phyloP scores from a whole-genome alignment of 2,113 vertebrate species.

The Spea multiplicata region DNA sequence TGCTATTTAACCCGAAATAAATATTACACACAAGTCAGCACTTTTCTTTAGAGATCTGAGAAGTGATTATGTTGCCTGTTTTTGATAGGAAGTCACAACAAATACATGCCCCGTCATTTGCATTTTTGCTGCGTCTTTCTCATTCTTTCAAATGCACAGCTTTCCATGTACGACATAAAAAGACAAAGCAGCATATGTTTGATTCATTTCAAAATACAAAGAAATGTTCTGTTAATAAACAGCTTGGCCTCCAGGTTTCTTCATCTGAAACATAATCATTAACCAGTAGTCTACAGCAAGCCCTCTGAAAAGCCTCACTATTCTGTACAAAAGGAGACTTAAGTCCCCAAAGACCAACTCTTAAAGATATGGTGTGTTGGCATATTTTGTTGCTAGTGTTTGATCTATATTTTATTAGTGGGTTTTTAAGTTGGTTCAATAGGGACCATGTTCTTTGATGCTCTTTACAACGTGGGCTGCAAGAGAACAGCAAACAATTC shows the following conservation, averaged over 20 bases:
- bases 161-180: conserved; percentile 39
- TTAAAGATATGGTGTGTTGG: conserved; percentile 53
- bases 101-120: conserved; percentile 25
- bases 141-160: conserved; percentile 35
- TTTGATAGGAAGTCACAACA: conserved; percentile 25
- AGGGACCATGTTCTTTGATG: conserved; percentile 56
- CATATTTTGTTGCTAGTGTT: conserved; percentile 54
- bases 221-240: conserved; percentile 47
- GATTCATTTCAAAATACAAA: conserved; percentile 47
- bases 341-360: conserved; percentile 48
- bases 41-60: conserved; percentile 22
- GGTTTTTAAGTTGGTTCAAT: conserved; percentile 58
- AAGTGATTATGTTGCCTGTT: conserved; percentile 34
- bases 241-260: conserved; percentile 24
- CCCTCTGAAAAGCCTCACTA: conserved; percentile 30
- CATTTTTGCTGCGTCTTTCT: conserved; percentile 35
- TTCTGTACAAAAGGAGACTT: conserved; percentile 34
- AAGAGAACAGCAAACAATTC: conserved; percentile 47
- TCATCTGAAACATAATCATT: conserved; percentile 44
- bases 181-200: conserved; percentile 46
- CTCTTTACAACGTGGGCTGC: conserved; percentile 51
- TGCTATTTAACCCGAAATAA: conserved; percentile 19
- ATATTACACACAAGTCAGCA: conserved; percentile 7
- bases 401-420: conserved; percentile 63
- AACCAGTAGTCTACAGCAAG: conserved; percentile 32